Base-by-base conservation (phyloP, 2,797 vertebrate genomes). In the Pygocentrus nattereri region DNA sequence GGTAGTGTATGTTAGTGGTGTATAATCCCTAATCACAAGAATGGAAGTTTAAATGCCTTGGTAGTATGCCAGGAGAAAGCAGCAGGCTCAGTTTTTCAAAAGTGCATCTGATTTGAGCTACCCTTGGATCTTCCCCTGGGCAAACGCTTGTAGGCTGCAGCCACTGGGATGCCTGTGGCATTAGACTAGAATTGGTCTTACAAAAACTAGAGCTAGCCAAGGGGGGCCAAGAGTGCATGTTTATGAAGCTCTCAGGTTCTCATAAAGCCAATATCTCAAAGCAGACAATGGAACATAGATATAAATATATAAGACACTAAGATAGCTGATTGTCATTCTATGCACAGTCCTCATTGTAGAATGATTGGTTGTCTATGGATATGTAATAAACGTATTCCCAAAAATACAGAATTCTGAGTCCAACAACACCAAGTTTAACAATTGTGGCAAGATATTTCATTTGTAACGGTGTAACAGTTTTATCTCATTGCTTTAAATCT, bases 81-180 rank as follows among this genome's bases (percentile, higher is more conserved):
- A 41, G 18, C n/a, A 23, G 47, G 41, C 67, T 41, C 38, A 44
- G 5, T 25, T 49, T 50, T 30, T 34, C 23, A 25, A 25, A 69
- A 16, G 67, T 15, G n/a, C 15, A 34, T 27, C 41, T 69, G 41
- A 30, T 13, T 49, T 47, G 44, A 8, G 1, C n/a, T 69, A 27
- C 16, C n/a, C n/a, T 25, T 47, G 41, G 62, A 38, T 65, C 62
- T 65, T 25, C 31, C 30, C 44, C 67, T 47, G 12, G 65, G 38
- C 44, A 25, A 49, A 25, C 10, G 25, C 38, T 67, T 69, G 67
- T 69, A 69, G 23, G 41, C 67, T 47, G 44, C n/a, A 47, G 67
- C 41, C 44, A 69, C 44, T 49, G n/a, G 67, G 67, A 6, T 69
- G 67, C 67, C 67, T 49, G 23, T 69, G 23, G 67, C 67, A 47